Evolutionary conservation across 2,888 invertebrate genomes (phyloP).

Genomic region (Yponomeuta cagnagella): DNA sequence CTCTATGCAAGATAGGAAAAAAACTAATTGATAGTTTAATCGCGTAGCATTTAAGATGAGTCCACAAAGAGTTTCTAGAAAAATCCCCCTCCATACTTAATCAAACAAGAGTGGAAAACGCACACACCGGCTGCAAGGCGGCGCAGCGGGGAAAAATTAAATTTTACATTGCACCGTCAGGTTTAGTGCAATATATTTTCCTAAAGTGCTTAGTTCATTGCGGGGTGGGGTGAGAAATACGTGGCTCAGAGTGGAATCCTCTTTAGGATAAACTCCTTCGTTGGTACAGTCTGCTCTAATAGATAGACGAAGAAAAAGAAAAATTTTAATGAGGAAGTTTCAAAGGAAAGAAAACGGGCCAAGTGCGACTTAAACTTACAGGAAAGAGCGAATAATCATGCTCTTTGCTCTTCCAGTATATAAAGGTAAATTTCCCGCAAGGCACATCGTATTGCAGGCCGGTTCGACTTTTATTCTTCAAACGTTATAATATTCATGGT

Average conservation of each 20-base stretch:
- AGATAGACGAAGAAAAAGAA: background rate
- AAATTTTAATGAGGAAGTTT: background rate
- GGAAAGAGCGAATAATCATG: too few relatives aligned
- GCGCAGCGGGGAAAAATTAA: background rate
- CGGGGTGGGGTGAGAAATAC: background rate
- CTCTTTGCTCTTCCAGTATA: too few relatives aligned
- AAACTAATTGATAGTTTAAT: too few relatives aligned
- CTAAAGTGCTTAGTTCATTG: constrained; percentile 2
- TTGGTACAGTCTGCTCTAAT: background rate
- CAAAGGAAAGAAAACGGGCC: background rate
- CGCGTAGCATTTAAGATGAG: too few relatives aligned
- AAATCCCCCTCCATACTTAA: background rate
- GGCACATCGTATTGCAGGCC: too few relatives aligned
- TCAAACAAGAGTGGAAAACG: background rate
- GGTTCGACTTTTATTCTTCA: too few relatives aligned
- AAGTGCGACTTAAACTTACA: too few relatives aligned
- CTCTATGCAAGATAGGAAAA: too few relatives aligned
- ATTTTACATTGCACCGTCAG: background rate
- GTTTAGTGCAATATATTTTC: constrained; percentile 1
- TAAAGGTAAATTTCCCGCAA: too few relatives aligned
- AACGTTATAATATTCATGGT: too few relatives aligned
- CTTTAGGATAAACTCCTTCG: background rate
- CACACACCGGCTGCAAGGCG: background rate
- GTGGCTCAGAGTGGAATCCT: background rate
- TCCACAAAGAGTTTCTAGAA: too few relatives aligned